These are phyloP conservation scores for Gorilla gorilla DNA, from an alignment of 2,113 vertebrate genomes.

Conservation along the genomic window DNA sequence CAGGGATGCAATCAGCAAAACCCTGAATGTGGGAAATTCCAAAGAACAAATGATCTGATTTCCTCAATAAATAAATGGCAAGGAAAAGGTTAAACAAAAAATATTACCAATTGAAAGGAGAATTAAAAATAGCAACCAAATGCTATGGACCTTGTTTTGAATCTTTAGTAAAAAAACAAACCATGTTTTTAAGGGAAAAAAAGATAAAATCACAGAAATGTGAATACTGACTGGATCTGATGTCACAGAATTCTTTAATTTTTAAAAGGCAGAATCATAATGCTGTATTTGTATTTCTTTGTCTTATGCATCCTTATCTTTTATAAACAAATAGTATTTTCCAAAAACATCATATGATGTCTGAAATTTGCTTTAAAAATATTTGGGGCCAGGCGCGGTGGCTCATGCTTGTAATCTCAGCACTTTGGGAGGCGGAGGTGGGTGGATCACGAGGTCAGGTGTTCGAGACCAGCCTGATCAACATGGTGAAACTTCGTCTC, in stretches of 20 bases:
- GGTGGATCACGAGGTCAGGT: too few relatives aligned
- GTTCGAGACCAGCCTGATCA: too few relatives aligned
- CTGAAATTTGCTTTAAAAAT: slow-evolving; percentile 6
- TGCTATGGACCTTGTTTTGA: neutral
- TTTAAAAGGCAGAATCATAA: neutral
- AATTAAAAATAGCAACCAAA: slow-evolving; percentile 32
- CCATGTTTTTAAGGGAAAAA: neutral
- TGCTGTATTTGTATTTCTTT: neutral
- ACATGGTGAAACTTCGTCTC: too few relatives aligned
- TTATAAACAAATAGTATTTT: neutral
- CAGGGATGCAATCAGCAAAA: neutral
- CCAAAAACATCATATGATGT: neutral
- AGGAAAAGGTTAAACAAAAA: neutral
- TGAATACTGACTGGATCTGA: neutral
- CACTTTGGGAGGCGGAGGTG: too few relatives aligned
- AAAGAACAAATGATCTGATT: neutral
- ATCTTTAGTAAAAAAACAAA: neutral
- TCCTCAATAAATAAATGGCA: slow-evolving; percentile 11
- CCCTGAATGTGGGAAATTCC: neutral
- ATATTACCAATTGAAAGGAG: neutral
- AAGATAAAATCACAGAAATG: neutral
- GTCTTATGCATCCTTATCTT: neutral
- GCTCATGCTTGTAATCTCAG: too few relatives aligned
- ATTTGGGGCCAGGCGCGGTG: too few relatives aligned
- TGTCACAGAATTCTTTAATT: neutral